Evolutionary conservation across 64 coral and sea anemone genomes (phyloP).

Genomic region (Actinia tenebrosa): DNA sequence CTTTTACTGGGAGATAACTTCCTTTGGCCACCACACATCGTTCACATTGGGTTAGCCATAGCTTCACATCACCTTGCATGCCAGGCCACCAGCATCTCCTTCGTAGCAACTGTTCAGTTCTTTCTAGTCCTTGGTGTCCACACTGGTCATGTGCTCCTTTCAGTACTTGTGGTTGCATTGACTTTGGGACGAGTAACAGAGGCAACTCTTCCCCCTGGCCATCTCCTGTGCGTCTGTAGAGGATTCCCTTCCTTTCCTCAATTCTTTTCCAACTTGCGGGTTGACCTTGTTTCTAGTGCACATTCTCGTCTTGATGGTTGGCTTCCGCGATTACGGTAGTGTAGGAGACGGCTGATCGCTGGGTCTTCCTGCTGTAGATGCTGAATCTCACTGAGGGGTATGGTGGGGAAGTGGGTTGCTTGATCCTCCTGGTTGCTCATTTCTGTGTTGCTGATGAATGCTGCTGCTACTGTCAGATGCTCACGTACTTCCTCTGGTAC

Average conservation of each 20-base stretch:
- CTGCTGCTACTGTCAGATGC: constrained; percentile 1
- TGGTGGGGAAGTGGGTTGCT: constrained; percentile 18
- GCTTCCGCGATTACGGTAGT: background rate
- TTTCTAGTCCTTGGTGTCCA: constrained; percentile 51
- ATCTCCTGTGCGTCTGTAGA: background rate
- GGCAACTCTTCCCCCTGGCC: background rate
- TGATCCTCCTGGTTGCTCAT: background rate
- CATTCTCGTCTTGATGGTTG: background rate
- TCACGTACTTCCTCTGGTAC: constrained; percentile 5
- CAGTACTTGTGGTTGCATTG: background rate
- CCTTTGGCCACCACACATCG: constrained; percentile 34
- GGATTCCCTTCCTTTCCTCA: constrained; percentile 27
- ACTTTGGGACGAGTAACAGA: constrained; percentile 18
- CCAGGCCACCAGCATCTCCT: constrained; percentile 23
- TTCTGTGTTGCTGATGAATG: background rate
- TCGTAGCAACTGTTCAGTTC: constrained; percentile 19
- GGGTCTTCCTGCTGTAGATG: constrained; percentile 20
- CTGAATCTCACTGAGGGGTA: constrained; percentile 6
- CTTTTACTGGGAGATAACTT: background rate
- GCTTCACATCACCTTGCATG: constrained; percentile 24
- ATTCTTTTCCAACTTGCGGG: constrained; percentile 12
- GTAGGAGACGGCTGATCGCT: background rate
- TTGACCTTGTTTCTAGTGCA: background rate
- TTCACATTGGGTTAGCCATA: constrained; percentile 36
- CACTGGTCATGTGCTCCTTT: constrained; percentile 18